Base-by-base conservation (phyloP, 2,888 invertebrate species). In the Melipona bicolor region DNA sequence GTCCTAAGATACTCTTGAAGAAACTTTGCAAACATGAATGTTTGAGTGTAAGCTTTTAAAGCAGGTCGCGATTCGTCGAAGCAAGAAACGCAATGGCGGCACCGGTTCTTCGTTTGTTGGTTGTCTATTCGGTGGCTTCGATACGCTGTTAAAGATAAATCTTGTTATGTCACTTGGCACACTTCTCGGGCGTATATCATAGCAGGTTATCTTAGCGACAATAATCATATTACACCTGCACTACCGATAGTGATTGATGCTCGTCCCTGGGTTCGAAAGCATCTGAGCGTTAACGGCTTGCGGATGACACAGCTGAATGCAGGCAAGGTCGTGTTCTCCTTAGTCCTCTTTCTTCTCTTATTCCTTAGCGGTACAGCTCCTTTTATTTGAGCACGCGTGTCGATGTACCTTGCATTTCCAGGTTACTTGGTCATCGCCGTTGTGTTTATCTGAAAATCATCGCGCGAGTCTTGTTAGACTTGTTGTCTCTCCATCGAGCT, bases 301-400 rank as follows among this genome's bases (percentile, higher is more conserved):
- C 92, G 92, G 93, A 94, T 94, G 94, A 94, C 94, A 92, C 93
- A 93, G 94, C 94, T 90, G 90, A 93, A 93, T 92, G 91, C 88
- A 56, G 86, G 88, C 93, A 93, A 93, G 92, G 92, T 91, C 92
- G 92, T 88, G 88, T 91, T 89, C 90, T 89, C 90, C 90, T 87
- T 91, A 89, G 61, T 84, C 88, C 86, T 79, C 85, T 61, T 83
- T 75, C 85, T 85, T 90, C 90, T 91, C 90, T 89, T 91, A 88
- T 91, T 94, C 81, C 92, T 91, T 93, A 93, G 93, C 92, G 92
- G 92, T 93, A 92, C 88, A 90, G 70, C 91, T 91, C 91, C 91
- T 92, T 92, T 91, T 90, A 91, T 91, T 91, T 86, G 90, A 89
- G 84, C 87, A 85, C 89, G 85, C 85, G 90, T 88, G 88, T 88